Base-by-base conservation (phyloP, 2,797 vertebrate genomes). In the Tadarida brasiliensis region DNA sequence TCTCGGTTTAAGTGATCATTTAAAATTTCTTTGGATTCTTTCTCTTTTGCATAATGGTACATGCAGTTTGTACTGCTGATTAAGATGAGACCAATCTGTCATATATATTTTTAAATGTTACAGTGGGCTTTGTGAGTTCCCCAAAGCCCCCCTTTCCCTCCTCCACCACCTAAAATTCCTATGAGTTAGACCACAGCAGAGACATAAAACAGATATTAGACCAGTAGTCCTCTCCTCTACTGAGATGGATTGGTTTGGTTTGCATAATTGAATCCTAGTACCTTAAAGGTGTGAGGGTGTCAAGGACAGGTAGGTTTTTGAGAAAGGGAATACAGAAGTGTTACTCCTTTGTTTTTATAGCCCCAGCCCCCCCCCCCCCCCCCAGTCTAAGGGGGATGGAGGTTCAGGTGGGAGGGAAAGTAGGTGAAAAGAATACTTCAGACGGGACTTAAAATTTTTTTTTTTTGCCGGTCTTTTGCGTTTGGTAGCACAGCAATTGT, bases 31-130 rank as follows among this genome's bases (percentile, higher is more conserved):
- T 87, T 30, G 35, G 17, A 26, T 59, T 74, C 12, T 78, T 78
- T 84, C n/a, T 83, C 19, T 92, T 89, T 93, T 76, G 57, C 74
- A 9, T 78, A 90, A 74, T 61, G 61, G 26, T 96, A 24, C 12
- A 51, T 84, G 56, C 76, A 68, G 17, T 91, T 81, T 71, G 73
- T 26, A 30, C 22, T 84, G 67, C 28, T 39, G 35, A 71, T 47
- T 74, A 77, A 67, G 24, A 33, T 61, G 35, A 86, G 65, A 28
- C 59, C 49, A 12, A 33, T 82, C 30, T 77, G 2, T 68, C 7
- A 16, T 90, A 28, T 78, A 11, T 39, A 44, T 33, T 87, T 33
- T 67, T 47, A 44, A 63, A 44, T 84, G n/a, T 86, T 94, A 20
- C 47, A 87, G 71, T 84, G 63, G 65, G 17, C 61, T 87, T 91